These are phyloP conservation scores for Myrmophylax atrothorax DNA, from an alignment of 2,113 vertebrate genomes.

Conservation along the genomic window DNA sequence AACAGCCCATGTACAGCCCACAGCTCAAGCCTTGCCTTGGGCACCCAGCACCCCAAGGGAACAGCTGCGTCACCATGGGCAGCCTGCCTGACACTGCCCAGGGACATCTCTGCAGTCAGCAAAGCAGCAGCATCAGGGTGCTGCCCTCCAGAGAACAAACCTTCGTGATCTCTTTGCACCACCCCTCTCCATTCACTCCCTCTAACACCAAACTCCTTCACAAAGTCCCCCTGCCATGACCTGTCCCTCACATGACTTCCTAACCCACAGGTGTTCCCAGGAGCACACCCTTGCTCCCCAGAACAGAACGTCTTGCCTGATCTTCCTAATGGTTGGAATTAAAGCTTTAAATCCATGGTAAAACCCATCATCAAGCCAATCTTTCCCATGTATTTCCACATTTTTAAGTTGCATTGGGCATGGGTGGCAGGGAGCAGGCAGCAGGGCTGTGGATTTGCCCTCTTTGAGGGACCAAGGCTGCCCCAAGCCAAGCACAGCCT, in stretches of 20 bases:
- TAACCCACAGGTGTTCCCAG: not conserved
- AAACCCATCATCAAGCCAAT: not conserved
- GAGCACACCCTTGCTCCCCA: fast-evolving
- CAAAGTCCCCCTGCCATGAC: not conserved
- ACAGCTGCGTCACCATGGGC: not conserved
- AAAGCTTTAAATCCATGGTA: not conserved
- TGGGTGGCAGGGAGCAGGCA: not conserved
- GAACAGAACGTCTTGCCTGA: not conserved
- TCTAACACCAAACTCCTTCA: not conserved
- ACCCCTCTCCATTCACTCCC: not conserved
- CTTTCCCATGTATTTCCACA: not conserved
- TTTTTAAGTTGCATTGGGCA: not conserved
- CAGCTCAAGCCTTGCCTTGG: not conserved
- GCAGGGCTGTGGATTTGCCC: not conserved
- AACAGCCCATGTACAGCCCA: not conserved
- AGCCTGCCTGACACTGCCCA: not conserved
- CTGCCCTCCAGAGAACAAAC: not conserved
- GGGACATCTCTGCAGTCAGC: not conserved
- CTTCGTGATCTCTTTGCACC: fast-evolving
- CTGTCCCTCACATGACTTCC: not conserved
- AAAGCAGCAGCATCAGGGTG: not conserved
- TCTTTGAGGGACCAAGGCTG: not conserved
- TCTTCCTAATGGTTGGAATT: not conserved
- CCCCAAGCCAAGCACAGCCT: fast-evolving
- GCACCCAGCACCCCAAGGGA: not conserved